Conservation (phyloP, 2,797 vertebrate genomes). For the Pachyuromys duprasi region DNA sequence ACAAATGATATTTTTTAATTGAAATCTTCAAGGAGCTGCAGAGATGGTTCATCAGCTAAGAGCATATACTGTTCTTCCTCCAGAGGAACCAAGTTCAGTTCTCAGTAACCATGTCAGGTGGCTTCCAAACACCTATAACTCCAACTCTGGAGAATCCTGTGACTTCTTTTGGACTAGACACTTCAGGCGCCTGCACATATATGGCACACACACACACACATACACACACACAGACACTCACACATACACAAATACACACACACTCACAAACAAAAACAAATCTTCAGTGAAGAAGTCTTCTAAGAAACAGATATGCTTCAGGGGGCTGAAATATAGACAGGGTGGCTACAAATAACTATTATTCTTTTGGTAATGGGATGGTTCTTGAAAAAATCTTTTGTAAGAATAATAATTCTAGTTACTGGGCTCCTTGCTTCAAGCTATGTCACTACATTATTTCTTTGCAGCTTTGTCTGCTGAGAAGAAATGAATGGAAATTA, state of each 20-base stretch:
- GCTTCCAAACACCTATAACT: background rate
- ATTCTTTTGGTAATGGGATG: background rate
- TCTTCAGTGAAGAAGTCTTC: background rate
- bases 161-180: background rate
- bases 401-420: background rate
- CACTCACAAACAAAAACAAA: background rate
- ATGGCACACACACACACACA: background rate
- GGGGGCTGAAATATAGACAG: background rate
- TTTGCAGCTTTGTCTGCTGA: slow-evolving; percentile 22
- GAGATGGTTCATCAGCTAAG: background rate
- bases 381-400: background rate
- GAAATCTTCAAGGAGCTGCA: background rate
- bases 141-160: background rate
- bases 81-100: background rate
- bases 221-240: background rate
- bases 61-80: background rate
- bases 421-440: background rate
- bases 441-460: background rate
- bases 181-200: background rate
- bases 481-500: slow-evolving; percentile 14
- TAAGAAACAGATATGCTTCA: background rate
- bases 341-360: background rate
- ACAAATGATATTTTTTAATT: background rate
- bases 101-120: background rate
- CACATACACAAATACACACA: background rate